Evolutionary conservation across 2,888 invertebrate genomes (phyloP).

Genomic region (Apotomis capreana): DNA sequence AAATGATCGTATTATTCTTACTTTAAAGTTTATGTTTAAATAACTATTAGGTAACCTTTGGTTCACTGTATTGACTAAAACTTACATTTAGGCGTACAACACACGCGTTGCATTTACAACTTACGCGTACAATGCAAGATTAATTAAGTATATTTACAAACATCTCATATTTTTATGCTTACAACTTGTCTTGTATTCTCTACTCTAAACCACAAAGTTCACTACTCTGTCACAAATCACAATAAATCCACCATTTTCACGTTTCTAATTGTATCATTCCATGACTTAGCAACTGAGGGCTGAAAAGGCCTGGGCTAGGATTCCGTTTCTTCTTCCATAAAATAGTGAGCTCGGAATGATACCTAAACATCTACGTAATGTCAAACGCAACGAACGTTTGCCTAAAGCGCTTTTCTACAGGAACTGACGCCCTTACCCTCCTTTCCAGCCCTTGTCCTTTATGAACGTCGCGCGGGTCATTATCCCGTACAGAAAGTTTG

Average conservation of each 20-base stretch:
- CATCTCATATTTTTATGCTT: neutral
- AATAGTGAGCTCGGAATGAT: neutral
- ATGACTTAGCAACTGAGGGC: no score
- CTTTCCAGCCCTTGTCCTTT: no score
- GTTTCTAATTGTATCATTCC: no score
- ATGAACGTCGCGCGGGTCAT: no score
- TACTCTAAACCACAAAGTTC: neutral
- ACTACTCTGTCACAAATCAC: conserved; percentile 24
- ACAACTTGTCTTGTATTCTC: conserved; percentile 6
- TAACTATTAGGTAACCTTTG: neutral
- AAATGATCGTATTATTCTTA: no score
- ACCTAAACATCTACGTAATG: neutral
- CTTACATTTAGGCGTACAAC: neutral
- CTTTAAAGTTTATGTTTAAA: neutral
- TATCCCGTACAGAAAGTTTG: no score
- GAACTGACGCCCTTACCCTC: no score
- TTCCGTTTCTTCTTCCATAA: no score
- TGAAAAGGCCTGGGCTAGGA: no score
- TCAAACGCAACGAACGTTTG: conserved; percentile 1
- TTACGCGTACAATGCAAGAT: neutral
- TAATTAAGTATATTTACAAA: neutral
- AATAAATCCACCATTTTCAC: neutral
- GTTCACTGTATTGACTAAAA: neutral
- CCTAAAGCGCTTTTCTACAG: neutral
- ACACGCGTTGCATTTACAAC: neutral